Percentiles rank a stretch among this genome's conserved stretches.
Evolutionary conservation across 2,113 vertebrate genomes (phyloP).

Genomic region (Chaetura pelagica): DNA sequence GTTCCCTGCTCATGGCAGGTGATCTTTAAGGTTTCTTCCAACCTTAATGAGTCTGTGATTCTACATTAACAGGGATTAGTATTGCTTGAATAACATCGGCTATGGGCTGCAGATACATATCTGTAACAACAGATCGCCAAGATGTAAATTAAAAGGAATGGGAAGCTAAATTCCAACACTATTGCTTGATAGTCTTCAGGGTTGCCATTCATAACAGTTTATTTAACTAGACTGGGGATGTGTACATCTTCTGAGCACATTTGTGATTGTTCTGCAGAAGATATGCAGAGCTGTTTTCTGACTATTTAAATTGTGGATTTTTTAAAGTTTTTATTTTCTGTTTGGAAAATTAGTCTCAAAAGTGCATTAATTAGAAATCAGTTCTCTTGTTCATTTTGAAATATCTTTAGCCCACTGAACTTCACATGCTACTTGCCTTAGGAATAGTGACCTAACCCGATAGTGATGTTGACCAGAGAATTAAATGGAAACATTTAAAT

Average conservation of each 20-base stretch:
- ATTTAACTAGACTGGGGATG: not conserved
- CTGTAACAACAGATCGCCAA: not conserved
- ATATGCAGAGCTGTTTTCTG: accelerated
- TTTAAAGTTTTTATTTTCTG: not conserved
- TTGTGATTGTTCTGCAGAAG: not conserved
- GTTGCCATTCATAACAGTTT: not conserved
- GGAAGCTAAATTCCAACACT: not conserved
- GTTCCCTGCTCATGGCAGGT: too few relatives aligned
- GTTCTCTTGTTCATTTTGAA: not conserved
- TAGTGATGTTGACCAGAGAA: not conserved
- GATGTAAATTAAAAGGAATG: not conserved
- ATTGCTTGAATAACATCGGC: not conserved
- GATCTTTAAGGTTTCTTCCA: too few relatives aligned
- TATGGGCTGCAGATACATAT: accelerated
- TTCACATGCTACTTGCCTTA: accelerated
- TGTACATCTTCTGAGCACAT: not conserved
- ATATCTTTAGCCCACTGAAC: not conserved
- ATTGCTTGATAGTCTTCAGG: not conserved
- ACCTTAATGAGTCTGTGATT: too few relatives aligned
- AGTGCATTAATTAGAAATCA: not conserved
- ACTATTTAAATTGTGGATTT: not conserved
- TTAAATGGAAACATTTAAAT: not conserved
- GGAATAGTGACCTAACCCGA: not conserved
- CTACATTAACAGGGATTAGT: not conserved
- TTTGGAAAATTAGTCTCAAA: not conserved